Conservation (phyloP, 2,888 invertebrate species). For the Ceramica pisi region DNA sequence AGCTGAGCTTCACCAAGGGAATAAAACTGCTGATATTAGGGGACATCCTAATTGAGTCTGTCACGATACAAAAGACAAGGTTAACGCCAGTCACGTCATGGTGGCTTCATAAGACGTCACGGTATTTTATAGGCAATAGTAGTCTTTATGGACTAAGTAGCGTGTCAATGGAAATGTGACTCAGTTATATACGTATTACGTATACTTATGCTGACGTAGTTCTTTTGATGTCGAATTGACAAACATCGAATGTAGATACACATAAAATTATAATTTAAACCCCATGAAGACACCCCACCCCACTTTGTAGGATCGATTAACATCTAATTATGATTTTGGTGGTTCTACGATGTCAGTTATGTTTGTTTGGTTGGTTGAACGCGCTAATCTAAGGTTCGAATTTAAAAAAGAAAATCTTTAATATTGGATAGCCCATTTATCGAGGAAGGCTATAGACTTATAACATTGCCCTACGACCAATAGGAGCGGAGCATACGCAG, state of each 20-base stretch:
- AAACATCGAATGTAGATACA: background rate
- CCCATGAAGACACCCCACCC: too few species aligned
- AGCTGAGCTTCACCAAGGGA: too few species aligned
- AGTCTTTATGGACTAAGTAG: background rate
- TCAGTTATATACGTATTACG: background rate
- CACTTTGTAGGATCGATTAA: too few species aligned
- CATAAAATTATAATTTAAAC: background rate
- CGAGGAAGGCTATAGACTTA: too few species aligned
- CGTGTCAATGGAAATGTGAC: background rate
- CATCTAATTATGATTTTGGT: too few species aligned
- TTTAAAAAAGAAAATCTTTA: too few species aligned
- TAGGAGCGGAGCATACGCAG: too few species aligned
- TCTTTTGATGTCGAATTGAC: background rate
- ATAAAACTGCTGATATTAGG: constrained; percentile 2
- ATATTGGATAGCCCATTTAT: too few species aligned
- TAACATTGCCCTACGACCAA: too few species aligned
- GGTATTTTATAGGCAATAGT: constrained; percentile 1
- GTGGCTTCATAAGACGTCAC: constrained; percentile 27
- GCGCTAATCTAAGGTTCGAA: too few species aligned
- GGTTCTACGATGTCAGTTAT: too few species aligned
- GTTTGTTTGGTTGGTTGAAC: too few species aligned
- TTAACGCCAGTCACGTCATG: constrained; percentile 39
- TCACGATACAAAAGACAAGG: constrained; percentile 25
- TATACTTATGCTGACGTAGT: background rate
- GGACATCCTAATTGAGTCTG: constrained; percentile 1